Percentiles rank a stretch among this genome's conserved stretches.
These are phyloP conservation scores for Chalcosyrphus nemorum DNA, from an alignment of 2,888 invertebrate genomes.

Conservation along the genomic window DNA sequence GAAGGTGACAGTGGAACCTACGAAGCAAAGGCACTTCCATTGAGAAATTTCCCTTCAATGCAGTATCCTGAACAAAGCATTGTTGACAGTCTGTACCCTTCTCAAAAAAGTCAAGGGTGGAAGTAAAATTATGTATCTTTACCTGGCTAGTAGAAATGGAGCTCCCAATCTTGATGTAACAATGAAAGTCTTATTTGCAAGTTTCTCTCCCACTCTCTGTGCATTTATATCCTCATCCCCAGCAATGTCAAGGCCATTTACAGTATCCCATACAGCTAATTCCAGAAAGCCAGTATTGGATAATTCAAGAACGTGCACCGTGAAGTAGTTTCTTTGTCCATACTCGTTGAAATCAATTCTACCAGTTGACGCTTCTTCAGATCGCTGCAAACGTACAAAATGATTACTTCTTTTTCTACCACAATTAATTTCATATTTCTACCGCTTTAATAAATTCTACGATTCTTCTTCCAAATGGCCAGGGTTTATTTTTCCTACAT, in stretches of 20 bases:
- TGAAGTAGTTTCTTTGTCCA: conserved; percentile 87
- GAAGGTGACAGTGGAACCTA: too few species aligned
- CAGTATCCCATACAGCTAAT: conserved; percentile 82
- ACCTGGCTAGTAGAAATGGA: conserved; percentile 86
- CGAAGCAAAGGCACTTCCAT: too few species aligned
- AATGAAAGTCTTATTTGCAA: conserved; percentile 87
- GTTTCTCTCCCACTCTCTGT: conserved; percentile 81
- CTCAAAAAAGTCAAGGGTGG: too few species aligned
- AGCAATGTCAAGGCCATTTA: conserved; percentile 82
- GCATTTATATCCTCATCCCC: conserved; percentile 84
- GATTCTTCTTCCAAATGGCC: conserved; percentile 86
- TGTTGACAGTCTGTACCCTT: too few species aligned
- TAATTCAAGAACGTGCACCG: conserved; percentile 87
- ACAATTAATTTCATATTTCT: conserved; percentile 31
- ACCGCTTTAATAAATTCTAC: conserved; percentile 87
- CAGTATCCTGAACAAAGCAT: too few species aligned
- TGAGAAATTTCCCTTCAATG: too few species aligned
- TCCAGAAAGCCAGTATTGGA: conserved; percentile 84
- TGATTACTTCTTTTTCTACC: not conserved
- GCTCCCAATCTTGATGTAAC: conserved; percentile 88
- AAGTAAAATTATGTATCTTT: conserved; percentile 75
- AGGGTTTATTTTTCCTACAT: conserved; percentile 82
- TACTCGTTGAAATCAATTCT: conserved; percentile 81
- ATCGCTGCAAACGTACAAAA: conserved; percentile 77
- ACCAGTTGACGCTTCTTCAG: conserved; percentile 80